phyloP scores from a whole-genome alignment of 2,797 vertebrate genomes.

The Luscinia luscinia region DNA sequence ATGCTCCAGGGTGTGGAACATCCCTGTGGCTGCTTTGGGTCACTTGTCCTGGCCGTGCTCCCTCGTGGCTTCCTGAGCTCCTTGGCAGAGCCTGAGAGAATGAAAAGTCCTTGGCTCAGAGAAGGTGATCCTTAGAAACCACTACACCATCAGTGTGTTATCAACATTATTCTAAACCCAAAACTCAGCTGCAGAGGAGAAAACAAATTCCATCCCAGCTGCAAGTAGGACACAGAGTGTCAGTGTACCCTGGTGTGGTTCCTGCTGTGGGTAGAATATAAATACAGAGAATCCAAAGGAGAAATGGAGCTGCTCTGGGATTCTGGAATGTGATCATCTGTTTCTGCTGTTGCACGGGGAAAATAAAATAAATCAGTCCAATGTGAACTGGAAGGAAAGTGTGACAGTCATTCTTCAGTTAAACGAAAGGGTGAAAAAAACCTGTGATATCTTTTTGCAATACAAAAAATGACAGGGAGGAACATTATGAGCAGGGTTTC shows the following conservation, averaged over 20 bases:
- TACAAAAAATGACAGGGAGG: neutral
- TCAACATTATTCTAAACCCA: neutral
- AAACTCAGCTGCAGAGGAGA: neutral
- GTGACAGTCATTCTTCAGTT: neutral
- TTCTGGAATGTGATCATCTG: neutral
- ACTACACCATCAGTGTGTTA: neutral
- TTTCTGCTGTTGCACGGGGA: neutral
- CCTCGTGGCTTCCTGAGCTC: neutral
- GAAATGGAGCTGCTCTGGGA: neutral
- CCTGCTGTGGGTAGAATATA: neutral
- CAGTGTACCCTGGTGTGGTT: neutral
- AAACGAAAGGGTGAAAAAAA: neutral
- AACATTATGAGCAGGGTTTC: constrained; percentile 6
- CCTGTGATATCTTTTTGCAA: neutral
- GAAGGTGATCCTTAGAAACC: neutral
- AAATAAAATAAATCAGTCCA: neutral
- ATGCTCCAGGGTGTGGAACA: neutral
- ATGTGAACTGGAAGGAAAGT: neutral
- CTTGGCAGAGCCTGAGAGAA: neutral
- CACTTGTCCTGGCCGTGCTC: neutral
- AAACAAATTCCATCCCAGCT: neutral
- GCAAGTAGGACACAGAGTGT: neutral
- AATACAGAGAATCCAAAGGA: neutral
- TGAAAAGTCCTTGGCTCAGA: neutral
- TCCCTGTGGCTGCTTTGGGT: neutral